These are phyloP conservation scores for Scomber colias DNA, from an alignment of 2,113 vertebrate species.

Conservation along the genomic window DNA sequence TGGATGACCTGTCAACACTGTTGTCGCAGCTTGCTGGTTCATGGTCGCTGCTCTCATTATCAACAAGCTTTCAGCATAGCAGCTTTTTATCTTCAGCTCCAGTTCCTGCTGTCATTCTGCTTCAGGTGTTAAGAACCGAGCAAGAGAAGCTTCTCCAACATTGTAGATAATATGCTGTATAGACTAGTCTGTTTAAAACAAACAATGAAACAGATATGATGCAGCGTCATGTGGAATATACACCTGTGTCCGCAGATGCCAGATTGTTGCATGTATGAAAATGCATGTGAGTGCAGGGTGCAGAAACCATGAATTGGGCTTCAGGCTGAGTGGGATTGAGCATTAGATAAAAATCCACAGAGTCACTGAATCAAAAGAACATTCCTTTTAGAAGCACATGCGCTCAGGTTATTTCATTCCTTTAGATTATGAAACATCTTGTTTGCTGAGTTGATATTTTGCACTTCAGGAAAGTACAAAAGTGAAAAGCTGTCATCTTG, in stretches of 20 bases:
- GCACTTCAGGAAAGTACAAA: background rate
- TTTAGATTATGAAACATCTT: background rate
- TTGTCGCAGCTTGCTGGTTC: conserved; percentile 62
- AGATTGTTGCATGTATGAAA: no score
- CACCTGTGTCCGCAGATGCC: no score
- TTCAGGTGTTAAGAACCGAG: conserved; percentile 59
- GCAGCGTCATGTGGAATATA: background rate
- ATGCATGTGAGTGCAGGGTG: no score
- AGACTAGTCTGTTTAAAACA: conserved; percentile 4
- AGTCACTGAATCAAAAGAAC: background rate
- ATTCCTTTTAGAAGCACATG: background rate
- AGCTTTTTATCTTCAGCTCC: conserved; percentile 65
- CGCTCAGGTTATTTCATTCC: background rate
- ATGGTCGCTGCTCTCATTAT: conserved; percentile 67
- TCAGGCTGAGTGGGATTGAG: no score
- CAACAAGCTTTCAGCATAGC: conserved; percentile 68
- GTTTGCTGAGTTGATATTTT: background rate
- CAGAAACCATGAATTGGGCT: no score
- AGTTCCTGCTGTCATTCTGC: conserved; percentile 61
- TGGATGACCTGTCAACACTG: conserved; percentile 69
- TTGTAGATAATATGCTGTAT: conserved; percentile 9
- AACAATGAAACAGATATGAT: background rate
- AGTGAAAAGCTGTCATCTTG: background rate
- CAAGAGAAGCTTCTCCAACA: conserved; percentile 45
- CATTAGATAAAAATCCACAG: background rate